Percentiles rank a stretch among this genome's conserved stretches.
phyloP scores from a whole-genome alignment of 2,888 invertebrate species.

The Eucera pruinosa region DNA sequence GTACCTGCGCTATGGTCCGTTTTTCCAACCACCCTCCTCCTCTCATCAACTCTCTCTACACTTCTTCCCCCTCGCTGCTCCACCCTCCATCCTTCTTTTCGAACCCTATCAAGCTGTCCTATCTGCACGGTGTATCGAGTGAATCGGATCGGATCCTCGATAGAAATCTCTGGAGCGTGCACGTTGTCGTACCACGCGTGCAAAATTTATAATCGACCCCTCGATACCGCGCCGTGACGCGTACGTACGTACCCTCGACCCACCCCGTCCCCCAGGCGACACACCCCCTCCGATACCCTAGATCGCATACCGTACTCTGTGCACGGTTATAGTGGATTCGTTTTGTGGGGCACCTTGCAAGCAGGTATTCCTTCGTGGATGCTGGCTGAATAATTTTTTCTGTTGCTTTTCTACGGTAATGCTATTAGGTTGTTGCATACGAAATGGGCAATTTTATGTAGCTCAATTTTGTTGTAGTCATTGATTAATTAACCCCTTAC shows the following conservation, averaged over 20 bases:
- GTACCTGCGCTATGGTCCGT: constrained; percentile 39
- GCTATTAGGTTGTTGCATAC: too few species aligned
- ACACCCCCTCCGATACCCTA: constrained; percentile 34
- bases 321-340: constrained; percentile 9
- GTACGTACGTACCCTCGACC: constrained; percentile 24
- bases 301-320: constrained; percentile 5
- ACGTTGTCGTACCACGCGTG: constrained; percentile 60
- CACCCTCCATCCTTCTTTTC: constrained; percentile 37
- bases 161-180: constrained; percentile 60
- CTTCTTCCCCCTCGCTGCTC: not conserved
- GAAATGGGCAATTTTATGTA: too few species aligned
- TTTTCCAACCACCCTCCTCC: constrained; percentile 16
- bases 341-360: constrained; percentile 28
- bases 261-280: not conserved
- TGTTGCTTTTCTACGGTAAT: too few species aligned
- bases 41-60: not conserved
- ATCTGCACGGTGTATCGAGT: constrained; percentile 59
- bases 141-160: constrained; percentile 59
- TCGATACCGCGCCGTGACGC: constrained; percentile 39
- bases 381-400: not conserved
- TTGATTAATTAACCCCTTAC: too few species aligned
- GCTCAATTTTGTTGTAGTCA: too few species aligned
- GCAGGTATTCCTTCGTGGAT: not conserved
- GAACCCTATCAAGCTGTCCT: constrained; percentile 52
- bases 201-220: constrained; percentile 62